phyloP scores from a whole-genome alignment of 1,140 invertebrate genomes.

The Drosophila lowei region DNA sequence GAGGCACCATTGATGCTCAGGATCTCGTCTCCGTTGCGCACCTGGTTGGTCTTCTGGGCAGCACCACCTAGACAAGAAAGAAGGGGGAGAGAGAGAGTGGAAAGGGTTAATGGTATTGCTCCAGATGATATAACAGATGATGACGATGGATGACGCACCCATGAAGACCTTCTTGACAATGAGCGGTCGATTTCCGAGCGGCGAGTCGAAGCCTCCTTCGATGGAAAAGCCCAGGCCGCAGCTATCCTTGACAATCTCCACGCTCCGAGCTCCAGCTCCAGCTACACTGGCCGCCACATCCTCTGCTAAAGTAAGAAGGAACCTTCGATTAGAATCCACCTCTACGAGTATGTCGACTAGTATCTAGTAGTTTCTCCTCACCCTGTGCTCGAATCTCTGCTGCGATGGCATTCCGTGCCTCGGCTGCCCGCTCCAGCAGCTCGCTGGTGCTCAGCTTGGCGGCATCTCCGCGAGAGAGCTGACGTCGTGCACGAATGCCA shows the following conservation, averaged over 20 bases:
- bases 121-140: background rate
- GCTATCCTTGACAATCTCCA: constrained; percentile 92
- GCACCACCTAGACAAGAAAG: constrained; percentile 87
- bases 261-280: constrained; percentile 74
- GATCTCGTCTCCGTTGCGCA: constrained; percentile 94
- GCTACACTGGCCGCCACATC: constrained; percentile 52
- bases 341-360: too few species aligned
- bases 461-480: constrained; percentile 72
- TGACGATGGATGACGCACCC: constrained; percentile 85
- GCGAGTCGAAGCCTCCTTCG: constrained; percentile 95
- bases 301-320: constrained; percentile 39
- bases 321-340: background rate
- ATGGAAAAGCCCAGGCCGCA: constrained; percentile 96
- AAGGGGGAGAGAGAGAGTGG: background rate
- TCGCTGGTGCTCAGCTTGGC: constrained; percentile 80
- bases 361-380: constrained; percentile 16
- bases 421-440: constrained; percentile 72
- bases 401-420: constrained; percentile 74
- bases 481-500: constrained; percentile 68
- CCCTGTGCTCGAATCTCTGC: constrained; percentile 80
- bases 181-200: constrained; percentile 92
- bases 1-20: constrained; percentile 91
- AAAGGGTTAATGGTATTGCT: constrained; percentile 1
- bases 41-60: constrained; percentile 92
- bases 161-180: constrained; percentile 96